These are phyloP conservation scores for Staurois parvus DNA, from an alignment of 2,797 vertebrate genomes.

Conservation along the genomic window DNA sequence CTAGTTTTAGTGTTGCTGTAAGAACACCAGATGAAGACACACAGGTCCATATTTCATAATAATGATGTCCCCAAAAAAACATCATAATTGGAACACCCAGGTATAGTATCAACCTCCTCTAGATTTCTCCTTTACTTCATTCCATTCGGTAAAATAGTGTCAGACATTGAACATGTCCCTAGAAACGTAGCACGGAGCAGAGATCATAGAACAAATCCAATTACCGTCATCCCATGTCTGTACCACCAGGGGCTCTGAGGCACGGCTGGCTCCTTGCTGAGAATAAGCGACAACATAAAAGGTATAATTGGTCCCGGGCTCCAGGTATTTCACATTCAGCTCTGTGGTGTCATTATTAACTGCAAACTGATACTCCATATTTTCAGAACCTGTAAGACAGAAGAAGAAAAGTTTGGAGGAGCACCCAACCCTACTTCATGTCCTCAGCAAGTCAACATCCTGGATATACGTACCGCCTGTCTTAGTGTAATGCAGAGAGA, in stretches of 20 bases:
- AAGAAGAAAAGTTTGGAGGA: not conserved
- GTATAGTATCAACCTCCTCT: too few species aligned
- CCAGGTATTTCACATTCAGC: slow-evolving; percentile 91
- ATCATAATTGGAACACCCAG: too few species aligned
- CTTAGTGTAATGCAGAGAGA: slow-evolving; percentile 94
- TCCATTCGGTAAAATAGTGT: not conserved
- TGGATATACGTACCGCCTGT: slow-evolving; percentile 79
- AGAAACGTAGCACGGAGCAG: not conserved
- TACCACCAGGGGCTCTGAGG: slow-evolving; percentile 84
- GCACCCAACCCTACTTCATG: not conserved
- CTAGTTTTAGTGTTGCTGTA: too few species aligned
- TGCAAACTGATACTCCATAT: slow-evolving; percentile 95
- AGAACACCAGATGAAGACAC: too few species aligned
- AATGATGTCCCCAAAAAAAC: too few species aligned
- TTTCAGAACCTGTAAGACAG: slow-evolving; percentile 83
- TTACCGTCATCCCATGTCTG: slow-evolving; percentile 93
- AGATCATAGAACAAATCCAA: slow-evolving; percentile 60
- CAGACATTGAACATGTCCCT: not conserved
- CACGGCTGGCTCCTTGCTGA: slow-evolving; percentile 91
- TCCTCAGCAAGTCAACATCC: not conserved
- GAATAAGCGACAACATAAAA: slow-evolving; percentile 97
- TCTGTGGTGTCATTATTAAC: slow-evolving; percentile 97
- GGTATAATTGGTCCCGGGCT: slow-evolving; percentile 91
- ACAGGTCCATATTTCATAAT: too few species aligned
- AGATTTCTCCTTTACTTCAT: too few species aligned